These are phyloP conservation scores for Sepioteuthis lessoniana DNA, from an alignment of 2,888 invertebrate genomes.

Conservation along the genomic window DNA sequence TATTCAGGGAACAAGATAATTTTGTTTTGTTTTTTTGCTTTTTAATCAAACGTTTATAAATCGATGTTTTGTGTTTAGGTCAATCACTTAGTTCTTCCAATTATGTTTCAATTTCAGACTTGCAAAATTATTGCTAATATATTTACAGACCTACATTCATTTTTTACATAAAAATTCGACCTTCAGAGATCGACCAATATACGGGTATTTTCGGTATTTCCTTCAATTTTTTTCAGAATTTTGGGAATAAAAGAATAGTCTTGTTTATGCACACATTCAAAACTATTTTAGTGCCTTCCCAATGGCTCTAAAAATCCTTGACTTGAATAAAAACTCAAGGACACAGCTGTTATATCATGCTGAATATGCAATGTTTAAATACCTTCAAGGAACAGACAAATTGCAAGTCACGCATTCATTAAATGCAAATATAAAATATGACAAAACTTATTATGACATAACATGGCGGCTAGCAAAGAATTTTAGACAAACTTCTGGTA, in stretches of 20 bases:
- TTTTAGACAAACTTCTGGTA: background rate
- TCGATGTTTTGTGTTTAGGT: too few relatives aligned
- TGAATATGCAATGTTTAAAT: background rate
- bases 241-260: background rate
- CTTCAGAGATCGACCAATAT: too few relatives aligned
- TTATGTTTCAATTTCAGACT: too few relatives aligned
- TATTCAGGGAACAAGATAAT: too few relatives aligned
- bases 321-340: background rate
- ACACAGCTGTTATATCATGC: background rate
- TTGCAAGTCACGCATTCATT: background rate
- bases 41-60: too few relatives aligned
- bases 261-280: background rate
- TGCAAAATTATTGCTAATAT: too few relatives aligned
- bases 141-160: too few relatives aligned
- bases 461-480: background rate
- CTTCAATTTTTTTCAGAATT: background rate
- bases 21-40: too few relatives aligned
- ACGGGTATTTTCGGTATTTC: too few relatives aligned
- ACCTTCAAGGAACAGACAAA: background rate
- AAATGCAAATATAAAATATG: background rate
- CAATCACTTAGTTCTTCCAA: too few relatives aligned
- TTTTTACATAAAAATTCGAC: too few relatives aligned
- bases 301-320: background rate
- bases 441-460: background rate
- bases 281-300: background rate